Conservation (phyloP, 2,888 invertebrate species). For the Lasius platythorax region DNA sequence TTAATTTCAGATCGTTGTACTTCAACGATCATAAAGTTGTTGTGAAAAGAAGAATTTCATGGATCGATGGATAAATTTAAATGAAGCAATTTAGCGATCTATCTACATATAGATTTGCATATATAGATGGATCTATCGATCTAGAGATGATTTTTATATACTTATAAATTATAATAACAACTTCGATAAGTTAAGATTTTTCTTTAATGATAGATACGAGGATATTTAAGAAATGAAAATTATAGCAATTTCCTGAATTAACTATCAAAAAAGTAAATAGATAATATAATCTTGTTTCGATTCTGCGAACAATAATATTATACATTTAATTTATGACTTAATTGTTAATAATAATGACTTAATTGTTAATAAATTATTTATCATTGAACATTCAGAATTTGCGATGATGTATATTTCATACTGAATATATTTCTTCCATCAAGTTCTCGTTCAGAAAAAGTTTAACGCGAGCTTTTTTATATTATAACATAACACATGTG, state of each 20-base stretch:
- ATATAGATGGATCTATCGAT: background rate
- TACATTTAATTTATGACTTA: background rate
- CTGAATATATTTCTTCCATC: background rate
- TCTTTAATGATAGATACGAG: background rate
- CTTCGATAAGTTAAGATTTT: background rate
- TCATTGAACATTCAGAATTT: background rate
- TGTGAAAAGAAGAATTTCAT: background rate
- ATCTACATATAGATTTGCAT: background rate
- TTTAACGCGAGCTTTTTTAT: background rate
- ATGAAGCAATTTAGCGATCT: background rate
- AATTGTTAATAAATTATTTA: background rate
- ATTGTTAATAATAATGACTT: no score
- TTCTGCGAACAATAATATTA: background rate
- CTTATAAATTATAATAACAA: background rate
- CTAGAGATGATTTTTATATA: background rate
- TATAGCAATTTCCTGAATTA: background rate
- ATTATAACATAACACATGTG: background rate
- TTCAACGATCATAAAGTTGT: background rate
- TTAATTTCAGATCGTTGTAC: slow-evolving; percentile 8
- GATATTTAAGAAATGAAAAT: slow-evolving; percentile 3
- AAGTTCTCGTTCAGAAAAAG: background rate
- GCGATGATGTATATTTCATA: background rate
- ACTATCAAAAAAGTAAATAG: background rate
- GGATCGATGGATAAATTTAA: slow-evolving; percentile 15
- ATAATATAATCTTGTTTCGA: background rate